A percentile compares a stretch with the other conserved stretches of the same genome.
Evolutionary conservation across 2,888 invertebrate genomes (phyloP).

Genomic region (Stomorhina lunata): DNA sequence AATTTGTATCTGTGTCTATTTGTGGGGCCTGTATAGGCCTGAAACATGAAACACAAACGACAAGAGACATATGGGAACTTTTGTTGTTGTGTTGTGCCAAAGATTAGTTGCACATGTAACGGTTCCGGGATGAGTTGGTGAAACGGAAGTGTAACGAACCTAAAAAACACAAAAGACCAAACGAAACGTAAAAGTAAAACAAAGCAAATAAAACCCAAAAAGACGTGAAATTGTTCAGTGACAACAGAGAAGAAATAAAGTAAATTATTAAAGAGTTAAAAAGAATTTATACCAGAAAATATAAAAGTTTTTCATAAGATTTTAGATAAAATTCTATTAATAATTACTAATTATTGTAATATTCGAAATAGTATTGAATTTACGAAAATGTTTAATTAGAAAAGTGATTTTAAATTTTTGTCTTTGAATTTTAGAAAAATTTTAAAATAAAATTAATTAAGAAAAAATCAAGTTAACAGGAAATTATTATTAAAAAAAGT

Average conservation of each 20-base stretch:
- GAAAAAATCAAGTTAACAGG: too few relatives aligned
- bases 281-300: background rate
- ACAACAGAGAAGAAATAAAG: background rate
- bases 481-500: too few relatives aligned
- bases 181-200: background rate
- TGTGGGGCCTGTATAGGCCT: constrained; percentile 46
- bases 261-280: background rate
- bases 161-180: constrained; percentile 4
- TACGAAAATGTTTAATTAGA: too few relatives aligned
- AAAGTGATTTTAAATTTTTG: too few relatives aligned
- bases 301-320: too few relatives aligned
- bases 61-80: constrained; percentile 50
- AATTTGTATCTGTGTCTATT: background rate
- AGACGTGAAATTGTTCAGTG: background rate
- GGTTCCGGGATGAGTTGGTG: constrained; percentile 71
- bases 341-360: too few relatives aligned
- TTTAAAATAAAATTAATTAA: too few relatives aligned
- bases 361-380: too few relatives aligned
- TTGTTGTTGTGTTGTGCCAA: constrained; percentile 47
- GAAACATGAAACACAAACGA: constrained; percentile 7
- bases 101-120: constrained; percentile 71
- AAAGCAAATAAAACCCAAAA: background rate
- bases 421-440: too few relatives aligned
- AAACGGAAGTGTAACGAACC: constrained; percentile 67
- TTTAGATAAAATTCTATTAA: too few relatives aligned